Conservation (phyloP, 1,140 invertebrate genomes). For the Agrypnia vestita region DNA sequence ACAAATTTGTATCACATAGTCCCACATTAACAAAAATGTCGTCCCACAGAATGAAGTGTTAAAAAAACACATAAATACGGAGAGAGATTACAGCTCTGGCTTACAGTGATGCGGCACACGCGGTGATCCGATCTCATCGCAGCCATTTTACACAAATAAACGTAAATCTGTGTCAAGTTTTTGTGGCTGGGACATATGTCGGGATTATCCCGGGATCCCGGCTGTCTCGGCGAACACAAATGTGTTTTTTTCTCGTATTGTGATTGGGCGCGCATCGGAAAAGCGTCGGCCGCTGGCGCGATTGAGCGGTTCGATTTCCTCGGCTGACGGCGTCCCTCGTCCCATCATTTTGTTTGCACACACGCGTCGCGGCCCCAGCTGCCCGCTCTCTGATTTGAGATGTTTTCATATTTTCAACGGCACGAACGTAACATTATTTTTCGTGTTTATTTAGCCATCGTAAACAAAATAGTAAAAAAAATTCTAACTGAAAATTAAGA, state of each 20-base stretch:
- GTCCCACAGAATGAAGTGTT: slow-evolving; percentile 40
- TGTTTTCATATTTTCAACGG: slow-evolving; percentile 16
- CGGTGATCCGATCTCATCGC: slow-evolving; percentile 46
- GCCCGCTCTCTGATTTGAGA: slow-evolving; percentile 15
- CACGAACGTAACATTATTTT: no score
- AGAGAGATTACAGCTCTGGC: slow-evolving; percentile 26
- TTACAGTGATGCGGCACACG: slow-evolving; percentile 56
- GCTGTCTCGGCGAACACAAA: slow-evolving; percentile 20
- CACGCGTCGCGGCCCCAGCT: slow-evolving; percentile 13
- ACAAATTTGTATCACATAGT: slow-evolving; percentile 19
- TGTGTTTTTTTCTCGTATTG: slow-evolving; percentile 40
- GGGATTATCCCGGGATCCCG: slow-evolving; percentile 54
- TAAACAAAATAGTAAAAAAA: no score
- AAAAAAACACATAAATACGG: slow-evolving; percentile 49
- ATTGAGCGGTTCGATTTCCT: slow-evolving; percentile 25
- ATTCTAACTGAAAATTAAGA: no score
- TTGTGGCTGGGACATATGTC: slow-evolving; percentile 55
- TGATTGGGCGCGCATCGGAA: slow-evolving; percentile 8
- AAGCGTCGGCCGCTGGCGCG: background rate
- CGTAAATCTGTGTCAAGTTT: slow-evolving; percentile 60
- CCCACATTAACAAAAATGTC: background rate
- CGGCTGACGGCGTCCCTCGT: background rate
- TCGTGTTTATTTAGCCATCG: no score
- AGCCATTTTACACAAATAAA: slow-evolving; percentile 57
- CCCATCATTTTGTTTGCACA: slow-evolving; percentile 37